These are phyloP conservation scores for Pomatorhinus ruficollis DNA, from an alignment of 2,113 vertebrate genomes.

Conservation along the genomic window DNA sequence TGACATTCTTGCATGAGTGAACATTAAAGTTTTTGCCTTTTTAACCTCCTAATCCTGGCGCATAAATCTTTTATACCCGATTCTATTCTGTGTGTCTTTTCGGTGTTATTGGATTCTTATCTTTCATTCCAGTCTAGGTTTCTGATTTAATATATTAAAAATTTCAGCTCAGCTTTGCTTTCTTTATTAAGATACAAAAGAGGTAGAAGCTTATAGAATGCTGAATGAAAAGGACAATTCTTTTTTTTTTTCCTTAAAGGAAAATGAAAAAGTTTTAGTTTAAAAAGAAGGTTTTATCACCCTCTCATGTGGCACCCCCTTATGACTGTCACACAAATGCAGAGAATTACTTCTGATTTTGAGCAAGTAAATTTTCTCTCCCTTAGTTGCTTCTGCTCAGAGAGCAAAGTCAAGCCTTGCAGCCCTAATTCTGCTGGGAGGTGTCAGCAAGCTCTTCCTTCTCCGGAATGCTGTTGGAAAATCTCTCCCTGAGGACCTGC, in stretches of 20 bases:
- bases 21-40: constrained; percentile 72
- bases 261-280: neutral
- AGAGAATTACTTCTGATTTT: neutral
- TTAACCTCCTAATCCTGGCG: constrained; percentile 71
- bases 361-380: neutral
- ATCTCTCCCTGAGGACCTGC: neutral
- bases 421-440: neutral
- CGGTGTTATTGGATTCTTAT: constrained; percentile 67
- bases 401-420: neutral
- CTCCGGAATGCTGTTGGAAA: neutral
- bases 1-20: constrained; percentile 72
- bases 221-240: neutral
- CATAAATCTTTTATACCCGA: constrained; percentile 72
- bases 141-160: constrained; percentile 60
- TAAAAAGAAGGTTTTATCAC: neutral
- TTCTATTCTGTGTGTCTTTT: constrained; percentile 66
- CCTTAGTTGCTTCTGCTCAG: neutral
- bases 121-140: constrained; percentile 63
- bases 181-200: constrained; percentile 30
- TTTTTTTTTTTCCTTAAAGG: too few species aligned
- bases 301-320: neutral
- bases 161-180: constrained; percentile 7
- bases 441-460: neutral
- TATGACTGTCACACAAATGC: neutral
- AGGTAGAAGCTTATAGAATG: neutral